phyloP scores from a whole-genome alignment of 2,797 vertebrate genomes.

The Falco peregrinus region DNA sequence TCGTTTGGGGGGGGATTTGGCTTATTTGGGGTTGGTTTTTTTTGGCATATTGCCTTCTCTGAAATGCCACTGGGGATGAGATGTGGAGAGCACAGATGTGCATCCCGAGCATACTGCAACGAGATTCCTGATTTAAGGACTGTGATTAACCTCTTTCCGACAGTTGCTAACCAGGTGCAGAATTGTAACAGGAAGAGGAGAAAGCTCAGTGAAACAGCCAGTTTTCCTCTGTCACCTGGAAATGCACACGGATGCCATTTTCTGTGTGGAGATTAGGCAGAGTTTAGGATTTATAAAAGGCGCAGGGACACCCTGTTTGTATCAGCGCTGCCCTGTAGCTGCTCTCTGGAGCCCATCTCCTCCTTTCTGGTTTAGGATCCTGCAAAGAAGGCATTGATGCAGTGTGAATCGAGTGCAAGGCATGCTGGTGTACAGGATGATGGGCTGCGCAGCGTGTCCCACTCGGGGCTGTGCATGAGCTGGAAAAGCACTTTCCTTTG shows the following conservation, averaged over 20 bases:
- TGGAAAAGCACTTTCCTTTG: neutral
- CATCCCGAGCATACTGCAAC: constrained; percentile 36
- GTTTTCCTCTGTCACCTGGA: constrained; percentile 48
- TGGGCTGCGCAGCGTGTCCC: neutral
- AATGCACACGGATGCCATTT: constrained; percentile 51
- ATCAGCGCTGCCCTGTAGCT: neutral
- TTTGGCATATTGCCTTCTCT: constrained; percentile 14
- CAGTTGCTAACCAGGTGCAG: constrained; percentile 66
- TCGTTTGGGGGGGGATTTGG: neutral
- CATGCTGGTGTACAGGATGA: neutral
- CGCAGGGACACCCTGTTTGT: neutral
- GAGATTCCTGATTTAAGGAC: constrained; percentile 68
- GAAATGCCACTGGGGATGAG: constrained; percentile 16
- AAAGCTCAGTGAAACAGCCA: constrained; percentile 8
- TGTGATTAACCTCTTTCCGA: constrained; percentile 64
- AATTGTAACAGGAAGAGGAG: constrained; percentile 8
- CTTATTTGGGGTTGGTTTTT: neutral
- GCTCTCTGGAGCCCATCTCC: neutral
- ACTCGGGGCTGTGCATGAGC: neutral
- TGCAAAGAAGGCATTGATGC: neutral
- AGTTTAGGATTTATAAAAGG: neutral
- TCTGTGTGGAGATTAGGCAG: constrained; percentile 22
- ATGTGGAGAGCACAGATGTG: constrained; percentile 58
- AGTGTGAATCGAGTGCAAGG: neutral
- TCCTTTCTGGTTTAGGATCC: neutral